These are phyloP conservation scores for Centrocercus urophasianus DNA, from an alignment of 2,113 vertebrate species.

Conservation along the genomic window DNA sequence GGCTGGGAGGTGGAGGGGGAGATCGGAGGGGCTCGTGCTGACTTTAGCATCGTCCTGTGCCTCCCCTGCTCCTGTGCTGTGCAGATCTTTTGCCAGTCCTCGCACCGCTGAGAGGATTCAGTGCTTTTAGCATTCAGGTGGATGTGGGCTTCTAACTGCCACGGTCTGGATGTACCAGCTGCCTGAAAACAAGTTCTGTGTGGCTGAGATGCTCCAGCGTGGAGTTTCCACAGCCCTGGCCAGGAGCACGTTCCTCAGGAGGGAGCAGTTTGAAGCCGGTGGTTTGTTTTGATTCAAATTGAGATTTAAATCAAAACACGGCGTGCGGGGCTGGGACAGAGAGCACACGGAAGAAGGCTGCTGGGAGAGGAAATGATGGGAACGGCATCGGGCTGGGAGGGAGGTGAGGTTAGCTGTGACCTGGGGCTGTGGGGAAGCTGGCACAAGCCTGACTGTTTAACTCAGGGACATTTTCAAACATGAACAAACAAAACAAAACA, in stretches of 20 bases:
- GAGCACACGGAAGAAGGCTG: not conserved
- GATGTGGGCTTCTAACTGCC: not conserved
- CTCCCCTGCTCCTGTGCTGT: not conserved
- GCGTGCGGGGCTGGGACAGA: not conserved
- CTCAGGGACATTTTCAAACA: slow-evolving; percentile 32
- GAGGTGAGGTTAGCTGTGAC: not conserved
- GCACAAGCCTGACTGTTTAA: not conserved
- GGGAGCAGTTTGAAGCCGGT: not conserved
- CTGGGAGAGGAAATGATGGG: not conserved
- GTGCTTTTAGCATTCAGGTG: not conserved
- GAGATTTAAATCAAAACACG: too few species aligned
- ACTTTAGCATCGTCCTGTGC: not conserved
- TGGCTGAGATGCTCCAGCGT: not conserved
- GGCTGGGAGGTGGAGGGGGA: not conserved
- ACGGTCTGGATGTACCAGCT: not conserved
- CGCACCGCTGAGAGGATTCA: not conserved
- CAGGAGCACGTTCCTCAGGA: not conserved
- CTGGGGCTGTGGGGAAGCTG: not conserved
- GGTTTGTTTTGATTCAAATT: slow-evolving; percentile 63
- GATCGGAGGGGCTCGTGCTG: not conserved
- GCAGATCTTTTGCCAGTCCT: not conserved
- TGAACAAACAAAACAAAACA: not conserved
- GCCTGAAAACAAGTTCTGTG: not conserved
- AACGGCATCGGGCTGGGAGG: not conserved
- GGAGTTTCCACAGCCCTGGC: not conserved